Percentiles rank a stretch among this genome's conserved stretches.
Evolutionary conservation across 1,140 invertebrate genomes (phyloP).

Genomic region (Phortica variegata): DNA sequence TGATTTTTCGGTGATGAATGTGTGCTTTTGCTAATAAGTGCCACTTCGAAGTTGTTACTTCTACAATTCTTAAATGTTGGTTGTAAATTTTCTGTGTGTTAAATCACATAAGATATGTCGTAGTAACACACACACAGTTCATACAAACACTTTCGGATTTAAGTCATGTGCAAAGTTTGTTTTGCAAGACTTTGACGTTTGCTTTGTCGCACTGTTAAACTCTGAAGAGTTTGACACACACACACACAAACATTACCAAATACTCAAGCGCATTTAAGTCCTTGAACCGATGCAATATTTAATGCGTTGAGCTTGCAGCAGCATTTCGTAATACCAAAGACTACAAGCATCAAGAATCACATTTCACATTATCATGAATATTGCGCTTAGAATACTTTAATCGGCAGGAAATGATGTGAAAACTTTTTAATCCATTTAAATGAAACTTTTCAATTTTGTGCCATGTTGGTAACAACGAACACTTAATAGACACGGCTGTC

Average conservation of each 20-base stretch:
- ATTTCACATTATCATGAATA: conserved; percentile 16
- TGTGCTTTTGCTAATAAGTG: no score
- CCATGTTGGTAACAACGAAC: neutral
- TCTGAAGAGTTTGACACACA: conserved; percentile 16
- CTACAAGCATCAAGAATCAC: neutral
- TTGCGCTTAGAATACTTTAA: conserved; percentile 30
- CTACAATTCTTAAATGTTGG: no score
- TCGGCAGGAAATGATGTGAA: conserved; percentile 37
- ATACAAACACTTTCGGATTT: no score
- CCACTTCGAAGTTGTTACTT: no score
- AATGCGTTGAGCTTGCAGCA: conserved; percentile 6
- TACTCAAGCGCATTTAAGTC: conserved; percentile 4
- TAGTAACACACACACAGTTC: no score
- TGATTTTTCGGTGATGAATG: no score
- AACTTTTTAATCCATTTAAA: conserved; percentile 38
- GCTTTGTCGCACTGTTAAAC: no score
- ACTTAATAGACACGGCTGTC: neutral
- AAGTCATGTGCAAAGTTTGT: no score
- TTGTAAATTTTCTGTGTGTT: no score
- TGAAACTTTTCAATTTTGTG: conserved; percentile 28
- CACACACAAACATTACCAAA: conserved; percentile 2
- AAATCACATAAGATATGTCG: no score
- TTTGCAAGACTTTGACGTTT: no score
- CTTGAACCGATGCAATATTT: conserved; percentile 22
- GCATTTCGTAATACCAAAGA: neutral